Base-by-base conservation (phyloP, 2,113 vertebrate species). In the Melozone crissalis region DNA sequence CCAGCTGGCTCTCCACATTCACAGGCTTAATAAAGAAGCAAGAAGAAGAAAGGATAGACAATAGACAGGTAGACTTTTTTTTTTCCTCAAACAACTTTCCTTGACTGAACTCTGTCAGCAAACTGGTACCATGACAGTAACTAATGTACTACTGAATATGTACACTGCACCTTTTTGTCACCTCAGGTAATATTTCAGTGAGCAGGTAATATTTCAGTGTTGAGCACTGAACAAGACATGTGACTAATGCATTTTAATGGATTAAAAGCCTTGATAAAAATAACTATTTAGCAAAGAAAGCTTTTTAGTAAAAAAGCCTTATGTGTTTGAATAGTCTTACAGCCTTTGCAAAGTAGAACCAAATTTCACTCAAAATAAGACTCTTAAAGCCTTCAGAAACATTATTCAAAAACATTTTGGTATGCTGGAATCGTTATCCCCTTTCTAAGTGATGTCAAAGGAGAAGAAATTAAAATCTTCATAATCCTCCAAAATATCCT, bases 221-320 rank as follows among this genome's bases (percentile, higher is more conserved):
- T 52, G 31, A 80, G 61, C 44, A 49, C 82, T 67, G 57, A 96
- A 90, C 43, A 90, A 85, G 78, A 77, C 61, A 92, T 78, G 62
- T 82, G 85, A 91, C 79, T 93, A 93, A 92, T 93, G 72, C 90
- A 94, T 93, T 96, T 92, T 93, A 96, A 96, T 92, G 72, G 88
- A 94, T 72, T 86, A 61, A 47, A 91, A 89, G 55, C 67, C 90
- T 55, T 91, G 84, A 91, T 83, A 95, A 96, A 97, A 91, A 94
- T 89, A 95, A 84, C 77, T 91, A 84, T 92, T 93, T 92, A 96
- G 75, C 83, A 94, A 77, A 92, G 72, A 96, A 90, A 93, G 76
- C 65, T 88, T 96, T 97, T 96, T 89, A 88, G 52, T 68, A 75
- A 86, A 88, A 93, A 94, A 74, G 43, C 49, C 55, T 23, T 74